These are phyloP conservation scores for Ataeniobius toweri DNA, from an alignment of 2,797 vertebrate genomes.

Conservation along the genomic window DNA sequence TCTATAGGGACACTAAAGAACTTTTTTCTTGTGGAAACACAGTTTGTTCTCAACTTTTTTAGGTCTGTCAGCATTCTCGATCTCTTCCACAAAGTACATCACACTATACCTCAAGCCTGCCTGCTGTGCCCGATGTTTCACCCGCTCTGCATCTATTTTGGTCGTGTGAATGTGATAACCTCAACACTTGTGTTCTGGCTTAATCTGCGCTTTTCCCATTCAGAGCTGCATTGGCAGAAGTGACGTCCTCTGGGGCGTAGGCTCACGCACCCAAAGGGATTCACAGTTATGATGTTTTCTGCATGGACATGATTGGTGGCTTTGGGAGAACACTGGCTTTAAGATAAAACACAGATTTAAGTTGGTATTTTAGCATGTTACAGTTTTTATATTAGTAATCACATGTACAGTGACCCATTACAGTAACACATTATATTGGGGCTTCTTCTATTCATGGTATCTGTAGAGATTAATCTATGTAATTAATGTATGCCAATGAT, in stretches of 20 bases:
- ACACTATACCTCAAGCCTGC: constrained; percentile 50
- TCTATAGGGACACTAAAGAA: constrained; percentile 1
- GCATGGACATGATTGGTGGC: constrained; percentile 8
- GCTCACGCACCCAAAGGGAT: constrained; percentile 29
- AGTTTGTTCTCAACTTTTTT: constrained; percentile 49
- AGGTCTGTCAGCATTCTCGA: constrained; percentile 57
- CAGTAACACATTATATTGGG: not conserved
- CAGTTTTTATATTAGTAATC: not conserved
- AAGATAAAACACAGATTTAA: constrained; percentile 9
- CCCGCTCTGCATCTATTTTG: constrained; percentile 80
- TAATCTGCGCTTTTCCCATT: constrained; percentile 75
- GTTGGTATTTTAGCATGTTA: constrained; percentile 3
- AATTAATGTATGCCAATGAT: constrained; percentile 23
- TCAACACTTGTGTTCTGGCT: constrained; percentile 76
- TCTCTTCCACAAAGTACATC: constrained; percentile 57
- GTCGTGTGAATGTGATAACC: constrained; percentile 82
- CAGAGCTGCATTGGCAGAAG: constrained; percentile 59
- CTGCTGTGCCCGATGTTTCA: constrained; percentile 70
- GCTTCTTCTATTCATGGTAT: constrained; percentile 10
- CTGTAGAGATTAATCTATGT: constrained; percentile 28
- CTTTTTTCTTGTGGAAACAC: constrained; percentile 23
- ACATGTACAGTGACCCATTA: constrained; percentile 1
- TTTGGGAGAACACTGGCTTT: constrained; percentile 1
- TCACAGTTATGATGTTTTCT: constrained; percentile 34
- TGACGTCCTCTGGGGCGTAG: constrained; percentile 47